These are phyloP conservation scores for Thalpophila matura DNA, from an alignment of 2,888 invertebrate species.

Conservation along the genomic window DNA sequence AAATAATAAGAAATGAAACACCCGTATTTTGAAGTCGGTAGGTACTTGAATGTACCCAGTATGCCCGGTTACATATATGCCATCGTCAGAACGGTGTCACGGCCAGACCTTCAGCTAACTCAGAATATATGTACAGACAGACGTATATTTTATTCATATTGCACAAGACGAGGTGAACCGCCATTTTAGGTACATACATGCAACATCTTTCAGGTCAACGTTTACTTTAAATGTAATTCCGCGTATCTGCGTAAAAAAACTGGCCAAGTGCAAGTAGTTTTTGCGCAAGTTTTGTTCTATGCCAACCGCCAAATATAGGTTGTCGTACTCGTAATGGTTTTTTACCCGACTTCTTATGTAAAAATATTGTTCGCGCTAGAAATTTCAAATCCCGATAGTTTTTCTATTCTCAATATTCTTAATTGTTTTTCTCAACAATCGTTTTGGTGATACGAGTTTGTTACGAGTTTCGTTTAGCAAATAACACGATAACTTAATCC, in stretches of 20 bases:
- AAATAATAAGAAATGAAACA: slow-evolving; percentile 10
- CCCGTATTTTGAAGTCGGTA: slow-evolving; percentile 44
- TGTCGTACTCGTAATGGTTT: no score
- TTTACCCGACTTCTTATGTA: no score
- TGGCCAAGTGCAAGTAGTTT: not conserved
- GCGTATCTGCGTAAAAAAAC: slow-evolving; percentile 5
- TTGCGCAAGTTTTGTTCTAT: not conserved
- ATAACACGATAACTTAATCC: no score
- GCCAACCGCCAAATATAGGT: not conserved
- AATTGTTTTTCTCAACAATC: no score
- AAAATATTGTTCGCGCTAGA: no score
- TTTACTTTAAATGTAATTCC: slow-evolving; percentile 47
- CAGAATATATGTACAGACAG: slow-evolving; percentile 68
- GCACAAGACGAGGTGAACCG: slow-evolving; percentile 74
- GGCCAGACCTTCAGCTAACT: slow-evolving; percentile 80
- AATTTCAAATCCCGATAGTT: no score
- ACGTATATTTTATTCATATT: slow-evolving; percentile 75
- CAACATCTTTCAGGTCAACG: slow-evolving; percentile 67
- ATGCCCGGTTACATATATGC: slow-evolving; percentile 67
- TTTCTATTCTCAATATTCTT: no score
- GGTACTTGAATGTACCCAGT: no score
- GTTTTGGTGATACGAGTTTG: no score
- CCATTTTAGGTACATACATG: slow-evolving; percentile 68
- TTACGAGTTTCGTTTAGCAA: no score
- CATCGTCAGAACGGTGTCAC: slow-evolving; percentile 79